These are phyloP conservation scores for Malacosoma neustria DNA, from an alignment of 2,888 invertebrate genomes.

Conservation along the genomic window DNA sequence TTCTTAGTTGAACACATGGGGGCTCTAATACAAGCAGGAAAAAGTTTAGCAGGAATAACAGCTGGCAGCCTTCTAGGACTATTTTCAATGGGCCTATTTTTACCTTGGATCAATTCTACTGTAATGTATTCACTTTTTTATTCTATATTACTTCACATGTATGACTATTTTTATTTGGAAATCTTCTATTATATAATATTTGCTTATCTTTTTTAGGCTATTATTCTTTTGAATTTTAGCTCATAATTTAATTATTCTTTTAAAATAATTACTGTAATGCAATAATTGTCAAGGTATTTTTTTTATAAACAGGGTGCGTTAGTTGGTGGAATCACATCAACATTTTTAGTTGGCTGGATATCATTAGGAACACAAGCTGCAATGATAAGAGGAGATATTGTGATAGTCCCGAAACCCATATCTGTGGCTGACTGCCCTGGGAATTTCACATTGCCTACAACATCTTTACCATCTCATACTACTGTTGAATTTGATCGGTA, in stretches of 20 bases:
- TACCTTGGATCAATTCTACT: slow-evolving; percentile 79
- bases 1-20: slow-evolving; percentile 83
- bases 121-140: slow-evolving; percentile 59
- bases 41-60: slow-evolving; percentile 81
- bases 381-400: slow-evolving; percentile 77
- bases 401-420: slow-evolving; percentile 76
- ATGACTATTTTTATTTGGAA: too few relatives aligned
- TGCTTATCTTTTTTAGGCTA: too few relatives aligned
- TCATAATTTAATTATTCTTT: too few relatives aligned
- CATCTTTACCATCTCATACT: slow-evolving; percentile 12
- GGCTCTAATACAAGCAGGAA: slow-evolving; percentile 81
- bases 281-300: not conserved
- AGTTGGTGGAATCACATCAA: slow-evolving; percentile 76
- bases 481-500: slow-evolving; percentile 48
- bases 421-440: slow-evolving; percentile 71
- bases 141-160: too few relatives aligned
- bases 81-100: slow-evolving; percentile 81
- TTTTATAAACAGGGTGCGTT: slow-evolving; percentile 73
- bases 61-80: slow-evolving; percentile 82
- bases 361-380: slow-evolving; percentile 81
- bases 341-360: slow-evolving; percentile 79
- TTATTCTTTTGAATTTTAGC: too few relatives aligned
- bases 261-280: too few relatives aligned
- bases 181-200: too few relatives aligned
- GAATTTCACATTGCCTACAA: slow-evolving; percentile 32